Evolutionary conservation across 1,140 invertebrate species (phyloP), one percentile per base, ranked within the genome.

Genomic region (Armadillidium nasatum): DNA sequence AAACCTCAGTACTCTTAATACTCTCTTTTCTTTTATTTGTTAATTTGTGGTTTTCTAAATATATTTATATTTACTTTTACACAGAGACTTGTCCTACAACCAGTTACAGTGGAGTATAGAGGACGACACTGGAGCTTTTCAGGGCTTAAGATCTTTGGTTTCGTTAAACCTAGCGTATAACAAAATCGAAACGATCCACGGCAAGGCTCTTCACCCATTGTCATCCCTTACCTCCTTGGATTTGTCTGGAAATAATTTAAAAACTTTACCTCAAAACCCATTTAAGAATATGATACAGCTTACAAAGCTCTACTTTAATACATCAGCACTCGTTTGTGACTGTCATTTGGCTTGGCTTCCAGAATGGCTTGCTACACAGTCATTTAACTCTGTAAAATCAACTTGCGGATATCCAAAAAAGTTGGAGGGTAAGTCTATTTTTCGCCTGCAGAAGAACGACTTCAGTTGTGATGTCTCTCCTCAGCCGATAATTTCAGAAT

Each of bases 41-140:
- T 33, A 33, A 33, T 6, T 33, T 33, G 33, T 33, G 6, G 1
- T 33, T 3, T 33, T 33, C 6, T 33, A 33, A n/a, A n/a, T n/a
- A n/a, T n/a, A 33, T 33, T 33, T 33, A 43, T 46, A n/a, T 66
- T 44, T 54, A 44, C 45, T 11, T 66, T 44, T 33, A 33, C 33
- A 11, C 76, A 80, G 77, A 11, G 89, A 92, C 81, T 85, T 97
- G 71, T 91, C 91, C 82, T 88, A 90, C 77, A 97, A 97, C 84
- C 89, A 91, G 83, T 90, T 97, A 79, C 94, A 92, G 0, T 95
- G 92, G 89, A 91, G 91, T 71, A 90, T 96, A 66, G 95, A 97
- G 86, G 94, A 96, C 84, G 90, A 90, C 82, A 90, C 88, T 69
- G 91, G 90, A 73, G 89, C 91, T 2, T 97, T 96, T 84, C 87